A percentile compares a stretch with the other conserved stretches of the same genome.
These are phyloP conservation scores for Resseliella maxima DNA, from an alignment of 2,888 invertebrate species.

Conservation along the genomic window DNA sequence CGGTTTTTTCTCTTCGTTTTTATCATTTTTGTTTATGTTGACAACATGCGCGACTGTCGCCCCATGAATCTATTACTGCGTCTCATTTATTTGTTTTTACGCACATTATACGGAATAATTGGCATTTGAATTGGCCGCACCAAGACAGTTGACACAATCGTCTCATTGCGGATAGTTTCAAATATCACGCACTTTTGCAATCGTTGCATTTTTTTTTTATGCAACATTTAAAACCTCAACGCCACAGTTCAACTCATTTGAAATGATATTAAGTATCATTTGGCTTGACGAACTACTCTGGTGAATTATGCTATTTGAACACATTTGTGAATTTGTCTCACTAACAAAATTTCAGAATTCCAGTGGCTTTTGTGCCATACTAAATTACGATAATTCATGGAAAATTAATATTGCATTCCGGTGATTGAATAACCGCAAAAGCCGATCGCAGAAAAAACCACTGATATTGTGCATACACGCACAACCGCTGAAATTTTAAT, in stretches of 20 bases:
- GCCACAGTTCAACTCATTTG: background rate
- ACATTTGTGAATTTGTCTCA: background rate
- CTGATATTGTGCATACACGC: too few relatives aligned
- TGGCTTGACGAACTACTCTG: background rate
- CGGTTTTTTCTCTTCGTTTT: background rate
- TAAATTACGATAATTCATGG: background rate
- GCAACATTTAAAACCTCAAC: too few relatives aligned
- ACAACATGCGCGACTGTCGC: background rate
- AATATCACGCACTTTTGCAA: slow-evolving; percentile 4
- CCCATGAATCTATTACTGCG: background rate
- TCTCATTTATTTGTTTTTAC: background rate
- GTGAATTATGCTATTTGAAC: too few relatives aligned
- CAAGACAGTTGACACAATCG: background rate
- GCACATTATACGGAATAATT: background rate
- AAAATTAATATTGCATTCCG: background rate
- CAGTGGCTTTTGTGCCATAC: background rate
- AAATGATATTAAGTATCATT: slow-evolving; percentile 14
- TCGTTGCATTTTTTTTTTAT: background rate
- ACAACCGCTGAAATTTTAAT: too few relatives aligned
- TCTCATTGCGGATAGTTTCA: background rate
- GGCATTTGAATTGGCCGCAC: background rate
- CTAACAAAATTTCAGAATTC: background rate
- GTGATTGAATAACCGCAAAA: background rate
- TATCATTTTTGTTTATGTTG: background rate
- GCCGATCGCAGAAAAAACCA: background rate